Conservation (phyloP, 2,113 vertebrate genomes). For the Sialia sialis region DNA sequence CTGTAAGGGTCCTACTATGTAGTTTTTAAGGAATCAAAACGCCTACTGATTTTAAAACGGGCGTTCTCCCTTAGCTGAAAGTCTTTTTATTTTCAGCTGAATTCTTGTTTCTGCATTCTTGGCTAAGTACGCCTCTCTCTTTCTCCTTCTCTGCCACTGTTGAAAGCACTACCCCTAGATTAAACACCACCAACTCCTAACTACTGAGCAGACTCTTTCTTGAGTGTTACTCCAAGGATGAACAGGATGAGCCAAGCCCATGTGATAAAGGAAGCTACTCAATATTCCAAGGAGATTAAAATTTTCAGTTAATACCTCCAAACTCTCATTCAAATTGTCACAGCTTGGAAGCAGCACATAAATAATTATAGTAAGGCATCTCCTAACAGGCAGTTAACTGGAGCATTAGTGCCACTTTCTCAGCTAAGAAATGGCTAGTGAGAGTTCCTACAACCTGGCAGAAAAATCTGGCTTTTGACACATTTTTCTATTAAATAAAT, state of each 20-base stretch:
- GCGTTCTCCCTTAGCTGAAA: background rate
- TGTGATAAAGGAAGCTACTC: background rate
- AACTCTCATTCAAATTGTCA: background rate
- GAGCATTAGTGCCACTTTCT: background rate
- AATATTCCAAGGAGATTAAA: background rate
- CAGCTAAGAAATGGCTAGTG: background rate
- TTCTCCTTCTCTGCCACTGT: background rate
- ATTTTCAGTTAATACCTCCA: background rate
- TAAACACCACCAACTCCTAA: background rate
- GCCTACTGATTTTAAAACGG: background rate
- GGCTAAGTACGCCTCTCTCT: background rate
- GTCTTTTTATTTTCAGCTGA: no score
- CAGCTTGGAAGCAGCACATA: background rate
- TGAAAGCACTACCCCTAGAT: background rate
- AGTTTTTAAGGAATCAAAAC: background rate
- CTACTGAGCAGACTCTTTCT: fast-evolving
- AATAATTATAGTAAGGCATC: background rate
- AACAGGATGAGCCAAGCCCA: background rate
- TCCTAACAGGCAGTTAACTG: background rate
- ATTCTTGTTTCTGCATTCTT: no score
- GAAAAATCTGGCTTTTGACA: background rate
- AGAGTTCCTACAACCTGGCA: background rate
- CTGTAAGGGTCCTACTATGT: background rate
- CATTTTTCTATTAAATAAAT: background rate
- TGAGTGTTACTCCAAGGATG: background rate